These are phyloP conservation scores for Melierax canorus DNA, from an alignment of 2,113 vertebrate genomes.

Conservation along the genomic window DNA sequence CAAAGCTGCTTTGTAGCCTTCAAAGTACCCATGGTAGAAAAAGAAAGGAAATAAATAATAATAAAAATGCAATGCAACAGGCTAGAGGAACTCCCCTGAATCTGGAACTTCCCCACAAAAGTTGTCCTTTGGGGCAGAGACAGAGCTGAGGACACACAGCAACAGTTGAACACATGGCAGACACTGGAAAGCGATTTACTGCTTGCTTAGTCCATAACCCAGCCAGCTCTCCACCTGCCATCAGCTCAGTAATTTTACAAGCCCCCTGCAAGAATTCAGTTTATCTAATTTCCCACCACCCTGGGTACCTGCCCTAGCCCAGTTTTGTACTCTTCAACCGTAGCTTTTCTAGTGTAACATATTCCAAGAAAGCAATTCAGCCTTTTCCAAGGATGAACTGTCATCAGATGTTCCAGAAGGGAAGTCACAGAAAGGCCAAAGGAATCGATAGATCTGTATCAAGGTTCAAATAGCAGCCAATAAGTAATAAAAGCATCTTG, in stretches of 20 bases:
- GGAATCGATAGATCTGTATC: background rate
- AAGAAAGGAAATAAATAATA: background rate
- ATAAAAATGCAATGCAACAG: background rate
- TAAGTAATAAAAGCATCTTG: background rate
- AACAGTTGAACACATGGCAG: background rate
- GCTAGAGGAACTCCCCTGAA: background rate
- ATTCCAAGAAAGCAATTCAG: background rate
- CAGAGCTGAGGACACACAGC: background rate
- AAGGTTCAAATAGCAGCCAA: background rate
- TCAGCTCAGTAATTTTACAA: background rate
- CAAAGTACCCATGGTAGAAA: background rate
- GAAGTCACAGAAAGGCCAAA: background rate
- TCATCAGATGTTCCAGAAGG: background rate
- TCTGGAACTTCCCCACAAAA: background rate
- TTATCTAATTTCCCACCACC: background rate
- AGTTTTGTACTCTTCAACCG: background rate
- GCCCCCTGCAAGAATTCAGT: background rate
- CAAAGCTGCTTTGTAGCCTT: background rate
- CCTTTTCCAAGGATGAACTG: background rate
- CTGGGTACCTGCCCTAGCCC: background rate
- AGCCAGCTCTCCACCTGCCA: background rate
- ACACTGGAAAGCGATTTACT: background rate
- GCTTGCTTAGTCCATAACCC: background rate
- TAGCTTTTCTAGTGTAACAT: fast-evolving
- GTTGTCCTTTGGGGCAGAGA: background rate